These are phyloP conservation scores for Tenrec ecaudatus DNA, from an alignment of 2,113 vertebrate species.

Conservation along the genomic window DNA sequence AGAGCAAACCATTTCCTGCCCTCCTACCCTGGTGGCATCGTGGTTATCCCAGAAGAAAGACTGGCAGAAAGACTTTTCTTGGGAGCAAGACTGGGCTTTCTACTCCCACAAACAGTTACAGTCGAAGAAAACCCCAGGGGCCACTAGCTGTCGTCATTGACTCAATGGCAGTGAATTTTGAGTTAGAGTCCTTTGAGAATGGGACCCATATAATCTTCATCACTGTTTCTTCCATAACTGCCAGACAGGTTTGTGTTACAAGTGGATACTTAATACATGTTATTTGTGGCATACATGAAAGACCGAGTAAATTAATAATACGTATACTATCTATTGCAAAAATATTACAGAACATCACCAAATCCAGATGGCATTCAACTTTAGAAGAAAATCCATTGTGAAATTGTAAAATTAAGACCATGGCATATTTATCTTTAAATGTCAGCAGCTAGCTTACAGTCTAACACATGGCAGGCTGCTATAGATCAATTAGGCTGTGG, in stretches of 20 bases:
- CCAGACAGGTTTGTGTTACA: neutral
- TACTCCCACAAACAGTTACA: too few species aligned
- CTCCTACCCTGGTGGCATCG: neutral
- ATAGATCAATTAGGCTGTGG: neutral
- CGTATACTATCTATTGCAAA: neutral
- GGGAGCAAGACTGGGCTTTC: too few species aligned
- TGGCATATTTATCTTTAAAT: neutral
- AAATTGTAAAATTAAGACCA: neutral
- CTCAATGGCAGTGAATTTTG: too few species aligned
- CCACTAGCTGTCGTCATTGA: too few species aligned
- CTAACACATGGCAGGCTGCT: neutral
- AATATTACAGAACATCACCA: neutral
- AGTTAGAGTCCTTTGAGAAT: neutral
- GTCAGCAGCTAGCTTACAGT: neutral
- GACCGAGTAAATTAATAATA: neutral
- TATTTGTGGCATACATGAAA: neutral
- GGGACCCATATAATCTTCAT: neutral
- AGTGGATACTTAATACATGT: neutral
- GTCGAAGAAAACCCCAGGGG: too few species aligned
- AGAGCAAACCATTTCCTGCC: neutral
- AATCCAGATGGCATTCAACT: neutral
- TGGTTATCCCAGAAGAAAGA: too few species aligned
- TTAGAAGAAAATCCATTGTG: neutral
- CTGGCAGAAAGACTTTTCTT: too few species aligned
- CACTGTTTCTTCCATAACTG: neutral